These are phyloP conservation scores for Phodopus roborovskii DNA, from an alignment of 2,113 vertebrate species.

Conservation along the genomic window DNA sequence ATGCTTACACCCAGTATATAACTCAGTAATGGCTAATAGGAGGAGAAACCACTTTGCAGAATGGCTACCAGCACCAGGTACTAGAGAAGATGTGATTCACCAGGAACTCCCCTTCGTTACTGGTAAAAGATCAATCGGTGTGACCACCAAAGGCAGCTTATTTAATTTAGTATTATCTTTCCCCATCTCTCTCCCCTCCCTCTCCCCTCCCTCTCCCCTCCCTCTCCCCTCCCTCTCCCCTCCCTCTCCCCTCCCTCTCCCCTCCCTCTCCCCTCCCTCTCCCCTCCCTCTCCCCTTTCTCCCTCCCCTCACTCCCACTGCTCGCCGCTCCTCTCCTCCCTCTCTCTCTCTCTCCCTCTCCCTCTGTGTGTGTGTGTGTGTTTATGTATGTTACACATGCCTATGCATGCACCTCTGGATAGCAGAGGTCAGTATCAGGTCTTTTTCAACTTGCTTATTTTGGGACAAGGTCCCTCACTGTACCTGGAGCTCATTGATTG, in stretches of 20 bases:
- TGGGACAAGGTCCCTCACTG: neutral
- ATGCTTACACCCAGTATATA: neutral
- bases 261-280: too few relatives aligned
- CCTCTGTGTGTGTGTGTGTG: too few relatives aligned
- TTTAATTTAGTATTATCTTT: neutral
- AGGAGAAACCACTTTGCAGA: neutral
- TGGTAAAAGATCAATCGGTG: neutral
- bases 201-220: too few relatives aligned
- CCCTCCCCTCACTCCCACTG: too few relatives aligned
- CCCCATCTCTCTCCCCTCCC: too few relatives aligned
- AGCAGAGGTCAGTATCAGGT: neutral
- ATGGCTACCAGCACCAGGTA: neutral
- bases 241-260: too few relatives aligned
- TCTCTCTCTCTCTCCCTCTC: too few relatives aligned
- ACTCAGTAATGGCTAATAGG: neutral
- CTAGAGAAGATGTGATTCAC: neutral
- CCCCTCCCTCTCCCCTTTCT: too few relatives aligned
- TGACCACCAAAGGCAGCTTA: neutral
- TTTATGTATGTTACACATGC: too few relatives aligned
- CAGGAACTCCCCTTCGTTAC: neutral
- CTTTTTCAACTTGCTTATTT: neutral
- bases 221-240: too few relatives aligned
- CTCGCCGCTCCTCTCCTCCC: too few relatives aligned
- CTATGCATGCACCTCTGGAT: neutral
- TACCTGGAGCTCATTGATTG: neutral